Conservation (phyloP, 2,113 vertebrate genomes). For the Crocuta crocuta region DNA sequence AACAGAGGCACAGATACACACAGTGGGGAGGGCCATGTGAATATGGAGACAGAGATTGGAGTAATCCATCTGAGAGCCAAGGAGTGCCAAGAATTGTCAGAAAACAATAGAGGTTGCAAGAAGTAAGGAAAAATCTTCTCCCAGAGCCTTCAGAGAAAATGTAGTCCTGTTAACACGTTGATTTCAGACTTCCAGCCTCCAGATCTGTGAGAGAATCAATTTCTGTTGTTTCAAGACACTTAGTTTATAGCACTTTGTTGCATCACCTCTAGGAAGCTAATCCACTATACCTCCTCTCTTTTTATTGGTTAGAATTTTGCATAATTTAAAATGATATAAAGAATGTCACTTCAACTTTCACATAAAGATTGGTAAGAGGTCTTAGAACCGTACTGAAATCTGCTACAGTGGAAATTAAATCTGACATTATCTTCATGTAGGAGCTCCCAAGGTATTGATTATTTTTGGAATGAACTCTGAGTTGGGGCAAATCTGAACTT, state of each 20-base stretch:
- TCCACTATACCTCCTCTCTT: neutral
- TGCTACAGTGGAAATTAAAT: slow-evolving; percentile 27
- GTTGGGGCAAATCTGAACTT: neutral
- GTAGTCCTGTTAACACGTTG: neutral
- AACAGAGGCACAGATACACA: neutral
- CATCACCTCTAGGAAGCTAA: neutral
- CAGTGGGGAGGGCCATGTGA: neutral
- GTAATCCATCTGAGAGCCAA: neutral
- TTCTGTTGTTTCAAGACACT: neutral
- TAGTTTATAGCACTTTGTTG: neutral
- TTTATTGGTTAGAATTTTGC: slow-evolving; percentile 42
- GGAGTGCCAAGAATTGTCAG: neutral
- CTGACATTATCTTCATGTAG: neutral
- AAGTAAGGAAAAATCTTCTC: neutral
- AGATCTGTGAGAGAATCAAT: neutral
- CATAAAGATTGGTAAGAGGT: neutral
- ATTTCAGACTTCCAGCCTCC: neutral
- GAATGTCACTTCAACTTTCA: slow-evolving; percentile 23
- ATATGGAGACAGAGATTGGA: neutral
- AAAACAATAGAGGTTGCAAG: neutral
- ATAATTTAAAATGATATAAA: slow-evolving; percentile 21
- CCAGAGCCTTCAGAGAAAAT: neutral
- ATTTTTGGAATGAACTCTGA: slow-evolving; percentile 14
- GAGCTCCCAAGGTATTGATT: neutral
- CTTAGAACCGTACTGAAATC: slow-evolving; percentile 11